Percentiles rank a stretch among this genome's conserved stretches.
These are phyloP conservation scores for Acheta domesticus DNA, from an alignment of 2,888 invertebrate genomes.

Conservation along the genomic window DNA sequence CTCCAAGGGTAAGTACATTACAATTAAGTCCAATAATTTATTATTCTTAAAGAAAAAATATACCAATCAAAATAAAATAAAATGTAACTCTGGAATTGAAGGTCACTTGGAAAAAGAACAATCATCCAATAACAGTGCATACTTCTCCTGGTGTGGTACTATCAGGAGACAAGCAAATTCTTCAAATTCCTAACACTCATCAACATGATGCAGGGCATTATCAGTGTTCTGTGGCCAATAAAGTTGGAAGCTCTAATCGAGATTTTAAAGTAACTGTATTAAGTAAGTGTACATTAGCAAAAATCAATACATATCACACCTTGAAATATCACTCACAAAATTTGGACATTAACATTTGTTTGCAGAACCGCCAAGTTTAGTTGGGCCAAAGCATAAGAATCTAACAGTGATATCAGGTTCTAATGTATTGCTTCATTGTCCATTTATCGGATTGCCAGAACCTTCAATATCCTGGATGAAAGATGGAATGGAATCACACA, in stretches of 20 bases:
- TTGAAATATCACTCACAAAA: neutral
- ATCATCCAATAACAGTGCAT: conserved; percentile 39
- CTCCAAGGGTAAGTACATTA: conserved; percentile 46
- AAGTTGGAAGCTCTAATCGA: conserved; percentile 43
- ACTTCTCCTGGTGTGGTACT: conserved; percentile 40
- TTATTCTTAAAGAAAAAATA: neutral
- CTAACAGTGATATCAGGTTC: conserved; percentile 41
- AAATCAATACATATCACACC: neutral
- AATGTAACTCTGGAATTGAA: neutral
- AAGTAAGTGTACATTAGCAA: conserved; percentile 36
- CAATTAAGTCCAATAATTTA: neutral
- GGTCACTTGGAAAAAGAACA: conserved; percentile 39
- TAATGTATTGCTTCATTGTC: conserved; percentile 46
- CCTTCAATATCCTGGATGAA: conserved; percentile 52
- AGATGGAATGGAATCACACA: conserved; percentile 44
- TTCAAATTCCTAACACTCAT: conserved; percentile 44
- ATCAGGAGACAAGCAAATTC: conserved; percentile 35
- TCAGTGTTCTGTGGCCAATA: conserved; percentile 48
- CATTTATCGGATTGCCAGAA: conserved; percentile 47
- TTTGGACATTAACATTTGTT: neutral
- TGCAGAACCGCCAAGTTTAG: conserved; percentile 35
- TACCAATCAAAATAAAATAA: neutral
- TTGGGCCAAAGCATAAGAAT: neutral
- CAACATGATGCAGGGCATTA: conserved; percentile 49
- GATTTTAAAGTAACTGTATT: conserved; percentile 40